Evolutionary conservation across 2,113 vertebrate genomes (phyloP), one percentile per base, ranked within the genome.

Genomic region (Otus sunia): DNA sequence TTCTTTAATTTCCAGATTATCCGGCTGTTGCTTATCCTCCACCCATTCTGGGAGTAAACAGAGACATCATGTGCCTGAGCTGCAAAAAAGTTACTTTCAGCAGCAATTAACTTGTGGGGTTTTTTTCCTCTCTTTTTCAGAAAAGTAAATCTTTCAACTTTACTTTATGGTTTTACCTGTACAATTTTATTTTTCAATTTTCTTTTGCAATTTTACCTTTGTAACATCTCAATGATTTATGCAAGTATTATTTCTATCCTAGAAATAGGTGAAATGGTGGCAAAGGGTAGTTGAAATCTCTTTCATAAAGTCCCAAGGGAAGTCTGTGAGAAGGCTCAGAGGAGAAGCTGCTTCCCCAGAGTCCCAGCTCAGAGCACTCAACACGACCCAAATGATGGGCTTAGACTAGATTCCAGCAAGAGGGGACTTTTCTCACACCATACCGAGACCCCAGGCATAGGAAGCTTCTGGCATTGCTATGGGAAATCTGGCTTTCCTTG

Each of bases 1-100:
- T 56, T 36, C 90, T 90, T 82, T 75, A 56, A 76, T 96, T 94
- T 97, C 84, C 81, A 94, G 76, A 88, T 91, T 72, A 91, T 93
- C 91, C 1, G 17, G 66, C 91, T 94, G 89, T 68, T 91, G 39
- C 62, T 87, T 87, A 53, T 66, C 66, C 66, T 49, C 79, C 69
- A 71, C 92, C 63, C 88, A 60, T 94, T 71, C 79, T 59, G 82
- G 79, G 56, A 90, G 59, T 74, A 94, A 94, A 96, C 47, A 90
- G 71, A 95, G 82, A 71, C 37, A 80, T 86, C 80, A 36, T 88
- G 64, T 56, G 73, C 80, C 72, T 60, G 12, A 75, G 49, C 25
- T 68, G 56, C 68, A 58, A 67, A 81, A 75, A 88, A 88, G 69
- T 92, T 89, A 71, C 76, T 87, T 96, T 49, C 45, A 76, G 16